These are phyloP conservation scores for Oppia nitens DNA, from an alignment of 1,140 invertebrate species.

Conservation along the genomic window DNA sequence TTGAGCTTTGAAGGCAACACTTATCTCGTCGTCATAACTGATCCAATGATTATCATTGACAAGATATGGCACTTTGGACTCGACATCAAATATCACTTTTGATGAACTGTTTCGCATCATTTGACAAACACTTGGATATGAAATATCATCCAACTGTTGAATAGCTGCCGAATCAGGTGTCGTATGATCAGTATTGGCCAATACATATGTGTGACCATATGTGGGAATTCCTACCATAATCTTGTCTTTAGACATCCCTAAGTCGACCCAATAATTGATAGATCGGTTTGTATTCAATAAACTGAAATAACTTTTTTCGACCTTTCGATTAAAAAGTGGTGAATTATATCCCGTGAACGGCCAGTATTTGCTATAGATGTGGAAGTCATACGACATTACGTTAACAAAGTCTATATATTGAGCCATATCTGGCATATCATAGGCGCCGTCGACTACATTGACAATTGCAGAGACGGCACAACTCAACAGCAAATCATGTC, in stretches of 20 bases:
- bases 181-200: conserved; percentile 47
- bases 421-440: conserved; percentile 51
- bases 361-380: conserved; percentile 50
- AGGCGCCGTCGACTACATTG: conserved; percentile 42
- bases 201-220: conserved; percentile 63
- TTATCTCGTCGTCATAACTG: conserved; percentile 64
- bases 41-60: conserved; percentile 78
- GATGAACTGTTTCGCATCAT: not conserved
- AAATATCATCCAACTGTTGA: not conserved
- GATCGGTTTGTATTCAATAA: conserved; percentile 73
- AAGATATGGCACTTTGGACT: conserved; percentile 61
- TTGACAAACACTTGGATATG: conserved; percentile 2
- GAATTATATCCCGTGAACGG: conserved; percentile 65
- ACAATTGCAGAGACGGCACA: conserved; percentile 39
- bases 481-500: conserved; percentile 18
- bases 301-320: conserved; percentile 62
- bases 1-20: conserved; percentile 51
- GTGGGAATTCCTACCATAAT: conserved; percentile 70
- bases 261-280: conserved; percentile 60
- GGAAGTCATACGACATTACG: conserved; percentile 77
- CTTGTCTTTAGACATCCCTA: conserved; percentile 68
- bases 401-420: conserved; percentile 55
- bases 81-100: conserved; percentile 45
- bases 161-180: conserved; percentile 33
- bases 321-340: conserved; percentile 43